Base-by-base conservation (phyloP, 2,797 vertebrate genomes). In the Pseudomugil gertrudae region DNA sequence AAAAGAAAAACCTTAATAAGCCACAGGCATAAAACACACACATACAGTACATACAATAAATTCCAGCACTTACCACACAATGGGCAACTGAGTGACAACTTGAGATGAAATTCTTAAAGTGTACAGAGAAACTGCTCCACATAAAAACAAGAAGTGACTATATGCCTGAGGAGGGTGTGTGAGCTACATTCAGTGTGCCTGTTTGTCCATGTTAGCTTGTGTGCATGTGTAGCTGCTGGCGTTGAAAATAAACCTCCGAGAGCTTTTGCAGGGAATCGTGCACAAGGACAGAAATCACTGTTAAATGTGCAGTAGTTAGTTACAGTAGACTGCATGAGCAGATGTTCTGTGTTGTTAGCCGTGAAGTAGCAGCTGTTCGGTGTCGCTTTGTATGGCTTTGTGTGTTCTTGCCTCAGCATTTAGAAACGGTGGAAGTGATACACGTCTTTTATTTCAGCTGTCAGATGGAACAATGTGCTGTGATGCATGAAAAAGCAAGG, bases 301-400 rank as follows among this genome's bases (percentile, higher is more conserved):
- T 78, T 45, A n/a, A 17, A 57, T 71, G 80, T 80, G 74, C 75
- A 64, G 65, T 75, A 80, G 80, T 82, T 84, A 76, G 76, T 62
- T 56, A 23, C 69, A 60, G 66, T 88, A 89, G 86, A 82, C 66
- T 80, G 90, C 89, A 91, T 89, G 89, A 83, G 77, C 81, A 78
- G 75, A 84, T 65, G 77, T 77, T 75, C 21, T 9, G 72, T 86
- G 79, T 73, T 30, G 79, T 84, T 79, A 65, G 51, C 58, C 32
- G 2, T 81, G 85, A 81, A 77, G 74, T 89, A 87, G 79, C 72
- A 73, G 83, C 83, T 77, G 76, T 56, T 69, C 71, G 57, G 77
- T 82, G 77, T 88, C 72, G 87, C 87, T 88, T 85, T 19, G 74
- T 84, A 30, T 35, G 59, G 81, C 83, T 87, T 80, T n/a, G 74